Base-by-base conservation (phyloP, 2,113 vertebrate species). In the Chelonoidis abingdonii region DNA sequence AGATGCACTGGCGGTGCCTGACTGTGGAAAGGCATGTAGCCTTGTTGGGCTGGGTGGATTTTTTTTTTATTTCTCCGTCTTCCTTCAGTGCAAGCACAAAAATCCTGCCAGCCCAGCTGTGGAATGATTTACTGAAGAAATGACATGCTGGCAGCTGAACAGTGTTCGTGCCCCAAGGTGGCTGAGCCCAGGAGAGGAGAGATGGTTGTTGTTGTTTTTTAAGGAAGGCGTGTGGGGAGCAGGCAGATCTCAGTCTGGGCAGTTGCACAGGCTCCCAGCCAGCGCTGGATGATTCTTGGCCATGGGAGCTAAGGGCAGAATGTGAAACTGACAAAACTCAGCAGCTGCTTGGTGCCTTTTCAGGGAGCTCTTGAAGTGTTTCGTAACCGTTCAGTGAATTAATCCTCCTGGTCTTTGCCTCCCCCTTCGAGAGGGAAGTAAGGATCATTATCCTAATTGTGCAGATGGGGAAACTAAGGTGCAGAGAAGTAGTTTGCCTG, bases 121-220 rank as follows among this genome's bases (percentile, higher is more conserved):
- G 59, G 62, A 6, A 38, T 3, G 44, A 87, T n/a, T 91, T 87
- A 49, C 69, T 59, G 54, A 54, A 50, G 79, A 1, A 25, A 6
- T 81, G 13, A 0, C 1, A 29, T 50, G 56, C 27, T n/a, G 47
- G 11, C 3, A 47, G 35, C 25, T 6, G 3, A 3, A 6, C 8
- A 0, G 0, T 6, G 17, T 9, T 38, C 16, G 22, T 41, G 44
- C 56, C 16, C 17, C 12, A 13, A 4, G 38, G 49, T 10, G 50
- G 12, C 49, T 27, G 57, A 49, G 49, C 17, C 13, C 50, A 6
- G 72, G 6, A 8, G 44, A 19, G 76, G 76, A 49, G 38, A 16
- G 8, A 11, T 47, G 54, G 31, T n/a, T n/a, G 16, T 19, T 38
- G 47, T 47, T 57, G 25, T 10, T 72, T 38, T 38, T 38, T 5